These are phyloP conservation scores for Dynastes tityus DNA, from an alignment of 2,888 invertebrate species.

Conservation along the genomic window DNA sequence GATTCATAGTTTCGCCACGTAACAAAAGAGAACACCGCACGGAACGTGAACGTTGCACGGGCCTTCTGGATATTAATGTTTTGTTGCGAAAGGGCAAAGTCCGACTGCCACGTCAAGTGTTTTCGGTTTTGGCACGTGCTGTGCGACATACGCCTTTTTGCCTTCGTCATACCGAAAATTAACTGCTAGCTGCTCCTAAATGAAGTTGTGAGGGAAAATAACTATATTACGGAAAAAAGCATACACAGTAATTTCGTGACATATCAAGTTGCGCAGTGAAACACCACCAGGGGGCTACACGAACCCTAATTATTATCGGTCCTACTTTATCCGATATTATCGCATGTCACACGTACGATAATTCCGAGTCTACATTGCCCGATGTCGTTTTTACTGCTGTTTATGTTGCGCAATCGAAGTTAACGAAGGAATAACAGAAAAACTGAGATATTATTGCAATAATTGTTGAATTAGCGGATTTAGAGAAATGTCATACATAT, in stretches of 20 bases:
- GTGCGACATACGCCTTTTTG: conserved; percentile 24
- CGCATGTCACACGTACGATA: no score
- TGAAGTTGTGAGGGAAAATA: conserved; percentile 5
- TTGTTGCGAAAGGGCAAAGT: conserved; percentile 26
- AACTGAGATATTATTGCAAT: no score
- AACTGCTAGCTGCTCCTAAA: conserved; percentile 13
- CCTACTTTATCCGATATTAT: no score
- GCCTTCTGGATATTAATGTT: conserved; percentile 42
- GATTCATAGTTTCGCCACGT: conserved; percentile 37
- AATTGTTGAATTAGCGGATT: no score
- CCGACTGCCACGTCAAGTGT: conserved; percentile 34
- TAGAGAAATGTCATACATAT: no score
- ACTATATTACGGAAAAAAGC: not conserved
- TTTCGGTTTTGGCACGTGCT: conserved; percentile 13
- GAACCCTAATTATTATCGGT: no score
- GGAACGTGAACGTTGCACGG: conserved; percentile 37
- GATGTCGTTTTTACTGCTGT: no score
- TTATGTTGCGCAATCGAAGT: no score
- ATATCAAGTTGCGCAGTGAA: not conserved
- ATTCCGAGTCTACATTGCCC: no score
- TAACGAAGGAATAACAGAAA: no score
- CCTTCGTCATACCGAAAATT: conserved; percentile 23
- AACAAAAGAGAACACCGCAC: conserved; percentile 4
- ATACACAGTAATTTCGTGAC: not conserved
- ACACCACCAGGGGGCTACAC: no score